Conservation (phyloP, 53 echinoderm and acorn worm genomes). For the Patiria pectinifera region DNA sequence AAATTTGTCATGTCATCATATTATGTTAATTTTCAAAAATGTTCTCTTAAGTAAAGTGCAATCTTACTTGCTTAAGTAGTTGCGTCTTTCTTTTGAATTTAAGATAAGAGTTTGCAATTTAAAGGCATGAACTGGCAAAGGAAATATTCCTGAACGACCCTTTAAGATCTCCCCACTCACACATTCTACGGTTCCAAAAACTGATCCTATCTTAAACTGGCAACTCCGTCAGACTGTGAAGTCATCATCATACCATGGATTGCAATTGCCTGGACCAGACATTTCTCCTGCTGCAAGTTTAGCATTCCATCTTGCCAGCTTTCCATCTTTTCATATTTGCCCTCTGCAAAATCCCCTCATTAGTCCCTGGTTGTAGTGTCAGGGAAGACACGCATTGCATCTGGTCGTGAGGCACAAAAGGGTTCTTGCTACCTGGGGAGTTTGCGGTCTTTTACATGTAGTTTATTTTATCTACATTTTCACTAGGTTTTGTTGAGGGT, state of each 20-base stretch:
- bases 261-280: slow-evolving; percentile 18
- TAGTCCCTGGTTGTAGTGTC: neutral
- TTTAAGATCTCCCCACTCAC: neutral
- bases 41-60: too few species aligned
- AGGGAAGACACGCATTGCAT: neutral
- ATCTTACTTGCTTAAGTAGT: too few species aligned
- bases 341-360: neutral
- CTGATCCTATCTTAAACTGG: neutral
- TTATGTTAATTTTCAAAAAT: too few species aligned
- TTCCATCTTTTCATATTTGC: neutral
- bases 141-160: too few species aligned
- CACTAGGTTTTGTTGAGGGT: too few species aligned
- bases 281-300: slow-evolving; percentile 33
- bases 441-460: too few species aligned
- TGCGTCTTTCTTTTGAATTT: too few species aligned
- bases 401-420: neutral
- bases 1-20: too few species aligned
- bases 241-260: slow-evolving; percentile 54
- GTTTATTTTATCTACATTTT: too few species aligned
- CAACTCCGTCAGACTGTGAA: slow-evolving; percentile 18
- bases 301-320: slow-evolving; percentile 42
- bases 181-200: neutral
- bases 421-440: neutral
- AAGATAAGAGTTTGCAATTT: too few species aligned
- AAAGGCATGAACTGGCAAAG: too few species aligned